A percentile compares a stretch with the other conserved stretches of the same genome.
Conservation (phyloP, 2,888 invertebrate genomes). For the Rhamphomyia laevipes region DNA sequence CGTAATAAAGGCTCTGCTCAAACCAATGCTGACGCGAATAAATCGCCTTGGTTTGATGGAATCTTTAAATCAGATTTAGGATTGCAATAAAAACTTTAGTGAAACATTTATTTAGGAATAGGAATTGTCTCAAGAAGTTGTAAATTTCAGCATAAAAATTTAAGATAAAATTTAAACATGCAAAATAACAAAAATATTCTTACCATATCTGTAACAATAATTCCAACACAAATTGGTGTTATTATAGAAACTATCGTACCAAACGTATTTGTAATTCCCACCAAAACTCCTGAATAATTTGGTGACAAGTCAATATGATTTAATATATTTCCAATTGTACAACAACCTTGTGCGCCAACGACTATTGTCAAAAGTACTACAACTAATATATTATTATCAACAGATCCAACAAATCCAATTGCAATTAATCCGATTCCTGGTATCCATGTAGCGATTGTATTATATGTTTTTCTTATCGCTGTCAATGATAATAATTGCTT, state of each 20-base stretch:
- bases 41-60: too few species aligned
- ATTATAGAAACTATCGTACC: conserved; percentile 47
- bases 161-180: not conserved
- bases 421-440: conserved; percentile 43
- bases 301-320: conserved; percentile 52
- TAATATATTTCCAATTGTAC: conserved; percentile 38
- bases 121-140: too few species aligned
- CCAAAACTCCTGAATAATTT: conserved; percentile 51
- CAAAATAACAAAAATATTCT: too few species aligned
- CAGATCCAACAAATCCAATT: conserved; percentile 37
- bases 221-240: conserved; percentile 45
- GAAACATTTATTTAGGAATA: too few species aligned
- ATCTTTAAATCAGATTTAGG: too few species aligned
- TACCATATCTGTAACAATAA: conserved; percentile 36
- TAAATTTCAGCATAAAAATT: too few species aligned
- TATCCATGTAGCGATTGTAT: conserved; percentile 33
- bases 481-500: conserved; percentile 27
- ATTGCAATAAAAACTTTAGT: too few species aligned
- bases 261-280: conserved; percentile 51
- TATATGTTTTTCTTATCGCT: conserved; percentile 23
- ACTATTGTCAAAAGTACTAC: conserved; percentile 43
- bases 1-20: too few species aligned
- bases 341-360: conserved; percentile 37
- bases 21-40: too few species aligned
- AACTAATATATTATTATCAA: conserved; percentile 34